Evolutionary conservation across 2,888 invertebrate species (phyloP), one percentile per base, ranked within the genome.

Genomic region (Calameuta filiformis): DNA sequence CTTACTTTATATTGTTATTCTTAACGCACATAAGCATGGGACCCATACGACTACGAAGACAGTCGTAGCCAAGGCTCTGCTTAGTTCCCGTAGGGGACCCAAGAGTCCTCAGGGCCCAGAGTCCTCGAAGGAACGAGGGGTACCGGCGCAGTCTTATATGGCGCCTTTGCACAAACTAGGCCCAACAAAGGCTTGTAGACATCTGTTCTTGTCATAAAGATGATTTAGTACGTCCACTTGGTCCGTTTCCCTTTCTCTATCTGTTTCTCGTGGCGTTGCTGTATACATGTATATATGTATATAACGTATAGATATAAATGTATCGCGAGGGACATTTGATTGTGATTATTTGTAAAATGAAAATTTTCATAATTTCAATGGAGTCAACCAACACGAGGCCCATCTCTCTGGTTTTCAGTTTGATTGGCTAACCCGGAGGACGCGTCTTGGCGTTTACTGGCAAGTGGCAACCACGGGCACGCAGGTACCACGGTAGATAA

Each of bases 151-250:
- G 83, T 84, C 89, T 89, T 89, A 88, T 89, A 90, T 87, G 89
- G 89, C 88, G 87, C 88, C 90, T 89, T 86, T 85, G 87, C 86
- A 86, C 87, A 86, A 88, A 89, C 89, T 89, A 89, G 87, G 84
- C 87, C 86, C 87, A 90, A 90, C 89, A 89, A 87, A 89, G 88
- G 85, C 88, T 89, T 88, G 89, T 87, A 88, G 90, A 90, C 91
- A 91, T 91, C 89, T 91, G 91, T 90, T 91, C 89, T 87, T 89
- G 90, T 91, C 91, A 90, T 88, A 89, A 88, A 85, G 87, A 85
- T 88, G 89, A 90, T 89, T 90, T 89, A 89, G 85, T 31, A 71
- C 56, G 56, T 56, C 56, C 56, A 56, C 56, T 23, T 23, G 15
- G 56, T 23, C 23, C 56, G 56, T 23, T 56, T 56, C 56, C 56